Conservation (phyloP, 2,888 invertebrate species). For the Blera fallax region DNA sequence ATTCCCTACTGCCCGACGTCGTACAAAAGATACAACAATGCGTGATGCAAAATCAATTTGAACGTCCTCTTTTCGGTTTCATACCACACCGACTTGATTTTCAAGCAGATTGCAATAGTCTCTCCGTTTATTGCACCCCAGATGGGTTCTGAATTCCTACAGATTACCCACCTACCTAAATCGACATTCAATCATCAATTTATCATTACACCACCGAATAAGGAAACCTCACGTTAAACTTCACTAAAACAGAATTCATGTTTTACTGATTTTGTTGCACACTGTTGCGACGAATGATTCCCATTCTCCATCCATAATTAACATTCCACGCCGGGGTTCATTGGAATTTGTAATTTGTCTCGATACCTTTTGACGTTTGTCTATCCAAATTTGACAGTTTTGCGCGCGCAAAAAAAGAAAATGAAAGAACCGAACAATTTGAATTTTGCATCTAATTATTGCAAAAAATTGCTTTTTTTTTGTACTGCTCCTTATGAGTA, state of each 20-base stretch:
- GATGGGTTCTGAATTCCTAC: no score
- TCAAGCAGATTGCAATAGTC: no score
- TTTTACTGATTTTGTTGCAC: constrained; percentile 66
- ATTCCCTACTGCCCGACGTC: no score
- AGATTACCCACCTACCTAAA: no score
- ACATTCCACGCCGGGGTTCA: constrained; percentile 47
- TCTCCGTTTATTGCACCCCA: no score
- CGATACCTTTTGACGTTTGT: constrained; percentile 58
- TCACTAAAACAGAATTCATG: constrained; percentile 47
- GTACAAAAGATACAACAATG: no score
- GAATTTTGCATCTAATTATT: constrained; percentile 65
- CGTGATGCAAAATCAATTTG: no score
- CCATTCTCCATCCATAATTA: constrained; percentile 48
- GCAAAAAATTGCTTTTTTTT: constrained; percentile 35
- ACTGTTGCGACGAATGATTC: background rate
- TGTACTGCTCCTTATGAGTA: background rate
- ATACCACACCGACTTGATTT: no score
- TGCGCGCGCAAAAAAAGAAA: background rate
- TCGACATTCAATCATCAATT: background rate
- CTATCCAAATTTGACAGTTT: constrained; percentile 65
- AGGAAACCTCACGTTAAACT: constrained; percentile 35
- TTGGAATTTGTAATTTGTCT: constrained; percentile 67
- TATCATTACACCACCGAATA: constrained; percentile 14
- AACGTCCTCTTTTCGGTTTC: no score
- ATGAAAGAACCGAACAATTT: constrained; percentile 35